Evolutionary conservation across 2,113 vertebrate genomes (phyloP).

Genomic region (Dicentrarchus labrax): DNA sequence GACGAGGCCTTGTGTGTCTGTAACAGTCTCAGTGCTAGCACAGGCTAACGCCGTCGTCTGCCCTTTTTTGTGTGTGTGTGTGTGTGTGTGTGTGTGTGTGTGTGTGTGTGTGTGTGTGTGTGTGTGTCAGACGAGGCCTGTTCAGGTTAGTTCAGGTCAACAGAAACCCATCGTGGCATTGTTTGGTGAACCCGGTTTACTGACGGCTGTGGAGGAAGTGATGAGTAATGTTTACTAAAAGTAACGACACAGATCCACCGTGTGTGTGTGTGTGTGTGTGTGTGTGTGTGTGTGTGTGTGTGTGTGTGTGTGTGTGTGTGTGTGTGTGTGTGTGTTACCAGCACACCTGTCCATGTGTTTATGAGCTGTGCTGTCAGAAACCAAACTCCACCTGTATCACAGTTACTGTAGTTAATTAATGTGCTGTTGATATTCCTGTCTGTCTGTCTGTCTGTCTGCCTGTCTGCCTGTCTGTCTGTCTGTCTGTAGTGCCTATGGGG

Average conservation of each 20-base stretch:
- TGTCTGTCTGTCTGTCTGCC: no score
- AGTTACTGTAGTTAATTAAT: no score
- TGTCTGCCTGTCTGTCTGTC: no score
- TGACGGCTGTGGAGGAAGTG: conserved; percentile 52
- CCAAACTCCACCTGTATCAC: neutral
- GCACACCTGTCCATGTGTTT: conserved; percentile 43
- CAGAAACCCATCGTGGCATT: conserved; percentile 14
- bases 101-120: no score
- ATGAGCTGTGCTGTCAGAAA: neutral
- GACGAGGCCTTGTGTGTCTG: conserved; percentile 66
- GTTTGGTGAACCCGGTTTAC: conserved; percentile 40
- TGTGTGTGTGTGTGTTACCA: neutral
- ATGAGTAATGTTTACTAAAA: conserved; percentile 68
- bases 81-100: no score
- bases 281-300: conserved; percentile 7
- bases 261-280: conserved; percentile 12
- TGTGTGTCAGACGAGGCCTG: conserved; percentile 47
- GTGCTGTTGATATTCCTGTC: neutral
- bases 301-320: no score
- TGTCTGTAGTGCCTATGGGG: no score
- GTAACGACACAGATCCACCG: conserved; percentile 21
- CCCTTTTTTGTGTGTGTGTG: no score
- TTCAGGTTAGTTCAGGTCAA: conserved; percentile 46
- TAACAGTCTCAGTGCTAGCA: conserved; percentile 33
- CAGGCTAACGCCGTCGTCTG: conserved; percentile 27